Base-by-base conservation (phyloP, 2,888 invertebrate genomes). In the Amitus sp. region DNA sequence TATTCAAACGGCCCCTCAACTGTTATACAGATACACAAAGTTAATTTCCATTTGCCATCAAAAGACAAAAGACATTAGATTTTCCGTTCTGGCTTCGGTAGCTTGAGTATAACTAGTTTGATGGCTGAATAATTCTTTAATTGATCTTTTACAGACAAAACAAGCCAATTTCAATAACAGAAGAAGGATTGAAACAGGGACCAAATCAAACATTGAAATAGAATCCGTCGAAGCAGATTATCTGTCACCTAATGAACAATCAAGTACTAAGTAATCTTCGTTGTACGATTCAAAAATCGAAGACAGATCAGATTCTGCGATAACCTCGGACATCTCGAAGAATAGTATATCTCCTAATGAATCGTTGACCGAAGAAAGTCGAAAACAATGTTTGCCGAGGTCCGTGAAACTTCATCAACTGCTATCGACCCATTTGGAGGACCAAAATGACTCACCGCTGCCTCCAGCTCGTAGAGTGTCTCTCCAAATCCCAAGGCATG, bases 341-440 rank as follows among this genome's bases (percentile, higher is more conserved):
- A 55, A 58, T 10, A 30, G 52, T 10, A 59, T 55, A 12, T 64
- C 63, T 10, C 18, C 42, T 13, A 59, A 63, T 1, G 59, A 63
- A 17, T 27, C 46, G 2, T 18, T 19, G 1, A 9, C 9, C 0
- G 34, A 53, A 27, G 57, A 60, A 15, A 18, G 54, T 15, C 12
- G 53, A 3, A 53, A 17, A 12, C 65, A 55, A 46, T 7, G 61
- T 1, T 58, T 70, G 18, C 73, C 77, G 6, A 73, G 62, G 45
- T 57, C 75, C 5, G 62, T 73, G 1, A 74, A 77, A 47, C 70
- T 76, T 12, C 75, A 77, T 47, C 75, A 75, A 19, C 52, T 77
- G 3, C 47, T 77, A 34, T 73, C 76, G 13, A 76, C 76, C 0
- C 74, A 76, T 13, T 77, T 76, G 5, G 76, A 77, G 20, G 77